phyloP scores from a whole-genome alignment of 2,113 vertebrate species.

The Verasper variegatus region DNA sequence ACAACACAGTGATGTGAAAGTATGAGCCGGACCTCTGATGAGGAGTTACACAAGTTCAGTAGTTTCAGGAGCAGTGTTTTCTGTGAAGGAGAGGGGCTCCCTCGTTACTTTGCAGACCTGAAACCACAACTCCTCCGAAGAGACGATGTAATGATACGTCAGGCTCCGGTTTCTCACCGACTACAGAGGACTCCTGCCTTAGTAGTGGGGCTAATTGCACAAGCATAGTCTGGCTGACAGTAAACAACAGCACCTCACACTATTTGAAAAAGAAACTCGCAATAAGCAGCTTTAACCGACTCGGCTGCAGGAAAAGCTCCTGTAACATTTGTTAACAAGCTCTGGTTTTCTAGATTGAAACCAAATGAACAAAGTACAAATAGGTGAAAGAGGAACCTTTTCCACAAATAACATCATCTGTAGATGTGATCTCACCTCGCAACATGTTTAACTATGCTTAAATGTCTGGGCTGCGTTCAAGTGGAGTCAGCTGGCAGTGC shows the following conservation, averaged over 20 bases:
- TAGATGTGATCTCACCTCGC: conserved; percentile 51
- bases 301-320: not conserved
- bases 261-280: conserved; percentile 5
- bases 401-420: conserved; percentile 33
- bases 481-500: conserved; percentile 55
- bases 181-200: not conserved
- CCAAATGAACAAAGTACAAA: conserved; percentile 29
- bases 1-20: too few species aligned
- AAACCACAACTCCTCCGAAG: not conserved
- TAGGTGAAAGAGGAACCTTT: conserved; percentile 43
- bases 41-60: not conserved
- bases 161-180: not conserved
- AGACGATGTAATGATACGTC: not conserved
- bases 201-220: not conserved
- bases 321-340: conserved; percentile 22
- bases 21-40: not conserved
- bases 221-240: not conserved
- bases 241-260: not conserved
- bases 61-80: not conserved
- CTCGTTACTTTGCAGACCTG: not conserved
- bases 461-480: conserved; percentile 58
- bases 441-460: conserved; percentile 42
- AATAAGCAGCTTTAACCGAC: conserved; percentile 7
- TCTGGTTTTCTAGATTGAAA: conserved; percentile 20
- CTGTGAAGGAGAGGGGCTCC: not conserved